These are phyloP conservation scores for Percopsis omiscomaycus DNA, from an alignment of 2,797 vertebrate species.

Conservation along the genomic window DNA sequence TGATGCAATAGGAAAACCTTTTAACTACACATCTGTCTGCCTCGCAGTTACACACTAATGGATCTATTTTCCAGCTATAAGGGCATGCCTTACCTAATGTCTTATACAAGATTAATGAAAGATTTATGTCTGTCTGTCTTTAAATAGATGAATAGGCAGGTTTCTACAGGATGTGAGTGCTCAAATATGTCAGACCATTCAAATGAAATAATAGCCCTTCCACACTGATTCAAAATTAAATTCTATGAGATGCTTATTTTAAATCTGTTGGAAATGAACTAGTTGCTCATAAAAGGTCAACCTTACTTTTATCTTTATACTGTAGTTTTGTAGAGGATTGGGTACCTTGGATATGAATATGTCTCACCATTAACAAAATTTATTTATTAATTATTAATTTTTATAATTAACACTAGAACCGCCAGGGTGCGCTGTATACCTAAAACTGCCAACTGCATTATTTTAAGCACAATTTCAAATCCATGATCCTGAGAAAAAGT, in stretches of 20 bases:
- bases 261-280: background rate
- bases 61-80: constrained; percentile 64
- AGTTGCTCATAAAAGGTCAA: background rate
- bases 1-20: constrained; percentile 68
- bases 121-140: constrained; percentile 56
- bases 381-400: no score
- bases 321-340: background rate
- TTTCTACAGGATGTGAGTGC: constrained; percentile 19
- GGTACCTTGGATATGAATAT: no score
- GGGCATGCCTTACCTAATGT: constrained; percentile 56
- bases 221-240: constrained; percentile 3
- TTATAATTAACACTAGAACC: no score
- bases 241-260: background rate
- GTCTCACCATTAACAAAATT: no score
- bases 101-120: constrained; percentile 61
- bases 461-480: no score
- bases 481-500: no score
- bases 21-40: constrained; percentile 49
- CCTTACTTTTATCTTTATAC: background rate
- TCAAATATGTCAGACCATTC: constrained; percentile 8
- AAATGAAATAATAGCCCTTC: constrained; percentile 10
- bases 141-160: constrained; percentile 35
- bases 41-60: constrained; percentile 62
- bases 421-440: no score
- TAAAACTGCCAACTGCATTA: no score